Percentiles rank a stretch among this genome's conserved stretches.
Evolutionary conservation across 2,113 vertebrate genomes (phyloP).

Genomic region (Suncus etruscus): DNA sequence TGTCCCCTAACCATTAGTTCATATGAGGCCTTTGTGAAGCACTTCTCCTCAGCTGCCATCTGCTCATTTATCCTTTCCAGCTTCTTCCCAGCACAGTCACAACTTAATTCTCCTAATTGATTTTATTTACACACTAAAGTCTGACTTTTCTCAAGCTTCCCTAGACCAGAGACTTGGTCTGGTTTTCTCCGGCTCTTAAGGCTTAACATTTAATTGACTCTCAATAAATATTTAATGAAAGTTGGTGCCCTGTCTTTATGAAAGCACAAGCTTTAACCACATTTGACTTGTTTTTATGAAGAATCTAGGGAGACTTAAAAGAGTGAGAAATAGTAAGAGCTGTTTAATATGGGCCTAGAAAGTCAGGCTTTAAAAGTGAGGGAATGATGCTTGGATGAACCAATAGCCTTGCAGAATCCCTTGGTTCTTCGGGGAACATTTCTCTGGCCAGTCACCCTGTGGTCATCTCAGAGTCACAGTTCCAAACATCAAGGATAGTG

Average conservation of each 20-base stretch:
- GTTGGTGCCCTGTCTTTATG: background rate
- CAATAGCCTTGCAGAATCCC: background rate
- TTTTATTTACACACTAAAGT: background rate
- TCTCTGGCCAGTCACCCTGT: background rate
- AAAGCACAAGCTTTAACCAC: background rate
- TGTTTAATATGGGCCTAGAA: background rate
- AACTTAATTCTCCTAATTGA: background rate
- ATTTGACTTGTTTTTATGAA: conserved; percentile 11
- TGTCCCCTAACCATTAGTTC: background rate
- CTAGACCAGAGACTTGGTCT: background rate
- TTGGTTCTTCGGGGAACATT: background rate
- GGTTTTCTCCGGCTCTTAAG: background rate
- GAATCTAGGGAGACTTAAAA: background rate
- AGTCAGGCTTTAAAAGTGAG: background rate
- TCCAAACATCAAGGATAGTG: background rate
- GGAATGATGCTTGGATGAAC: background rate
- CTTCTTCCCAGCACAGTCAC: background rate
- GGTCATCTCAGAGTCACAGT: accelerated
- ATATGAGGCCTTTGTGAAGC: no score
- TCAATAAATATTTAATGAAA: background rate
- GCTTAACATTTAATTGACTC: background rate
- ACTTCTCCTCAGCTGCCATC: background rate
- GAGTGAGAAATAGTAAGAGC: background rate
- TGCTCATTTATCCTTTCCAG: background rate
- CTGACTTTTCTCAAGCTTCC: background rate